Percentiles rank a stretch among this genome's conserved stretches.
These are phyloP conservation scores for Hypselothyrea guttata DNA, from an alignment of 2,888 invertebrate genomes.

Conservation along the genomic window DNA sequence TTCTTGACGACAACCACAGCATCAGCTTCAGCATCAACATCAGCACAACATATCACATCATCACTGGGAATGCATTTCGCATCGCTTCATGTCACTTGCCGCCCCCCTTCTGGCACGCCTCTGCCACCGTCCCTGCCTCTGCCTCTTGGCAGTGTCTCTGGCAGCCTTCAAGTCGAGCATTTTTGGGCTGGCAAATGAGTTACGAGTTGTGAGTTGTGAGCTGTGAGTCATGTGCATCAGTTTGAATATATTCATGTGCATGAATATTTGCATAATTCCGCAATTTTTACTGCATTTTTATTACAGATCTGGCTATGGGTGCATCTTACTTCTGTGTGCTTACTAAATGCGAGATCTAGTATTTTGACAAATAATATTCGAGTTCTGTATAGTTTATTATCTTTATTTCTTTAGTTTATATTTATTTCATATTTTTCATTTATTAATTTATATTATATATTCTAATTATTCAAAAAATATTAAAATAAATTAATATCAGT, in stretches of 20 bases:
- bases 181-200: conserved; percentile 30
- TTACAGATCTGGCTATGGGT: too few species aligned
- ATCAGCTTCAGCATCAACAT: conserved; percentile 24
- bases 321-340: too few species aligned
- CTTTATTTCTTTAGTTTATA: too few species aligned
- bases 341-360: too few species aligned
- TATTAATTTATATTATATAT: too few species aligned
- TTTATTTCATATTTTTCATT: too few species aligned
- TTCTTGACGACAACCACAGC: conserved; percentile 25
- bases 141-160: conserved; percentile 9
- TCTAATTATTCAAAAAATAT: too few species aligned
- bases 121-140: neutral
- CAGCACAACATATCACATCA: conserved; percentile 70
- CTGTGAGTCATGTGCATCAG: conserved; percentile 20
- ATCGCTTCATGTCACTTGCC: conserved; percentile 73
- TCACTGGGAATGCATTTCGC: conserved; percentile 77
- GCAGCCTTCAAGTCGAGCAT: conserved; percentile 45
- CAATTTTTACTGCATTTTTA: too few species aligned
- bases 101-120: too few species aligned
- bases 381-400: too few species aligned
- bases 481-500: too few species aligned
- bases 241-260: conserved; percentile 12
- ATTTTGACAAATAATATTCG: too few species aligned
- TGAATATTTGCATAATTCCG: conserved; percentile 19
- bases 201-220: conserved; percentile 29